phyloP scores from a whole-genome alignment of 1,140 invertebrate genomes.

The Sarcophaga peregrina region DNA sequence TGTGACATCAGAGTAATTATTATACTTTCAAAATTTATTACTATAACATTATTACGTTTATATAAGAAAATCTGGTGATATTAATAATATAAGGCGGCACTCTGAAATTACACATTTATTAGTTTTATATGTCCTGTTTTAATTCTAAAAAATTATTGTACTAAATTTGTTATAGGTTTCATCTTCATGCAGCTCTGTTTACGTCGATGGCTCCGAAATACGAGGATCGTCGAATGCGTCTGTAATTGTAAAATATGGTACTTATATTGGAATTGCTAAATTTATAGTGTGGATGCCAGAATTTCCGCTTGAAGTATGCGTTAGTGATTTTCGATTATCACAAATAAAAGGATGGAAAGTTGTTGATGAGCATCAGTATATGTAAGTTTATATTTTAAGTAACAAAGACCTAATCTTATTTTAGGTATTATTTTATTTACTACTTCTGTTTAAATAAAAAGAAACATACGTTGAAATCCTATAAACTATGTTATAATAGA shows the following conservation, averaged over 20 bases:
- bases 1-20: too few relatives aligned
- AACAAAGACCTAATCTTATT: background rate
- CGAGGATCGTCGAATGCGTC: constrained; percentile 94
- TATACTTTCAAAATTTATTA: too few relatives aligned
- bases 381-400: constrained; percentile 60
- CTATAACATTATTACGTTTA: too few relatives aligned
- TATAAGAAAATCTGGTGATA: too few relatives aligned
- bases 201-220: constrained; percentile 96
- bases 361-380: constrained; percentile 75
- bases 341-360: constrained; percentile 91
- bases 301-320: constrained; percentile 88
- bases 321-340: constrained; percentile 88
- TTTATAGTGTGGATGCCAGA: constrained; percentile 98
- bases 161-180: constrained; percentile 77
- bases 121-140: background rate
- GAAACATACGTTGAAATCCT: too few relatives aligned
- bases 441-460: too few relatives aligned
- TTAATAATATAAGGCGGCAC: too few relatives aligned
- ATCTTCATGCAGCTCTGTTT: constrained; percentile 94
- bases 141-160: background rate
- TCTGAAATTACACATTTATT: background rate
- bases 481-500: too few relatives aligned
- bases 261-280: constrained; percentile 85
- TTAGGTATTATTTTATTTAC: too few relatives aligned
- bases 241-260: constrained; percentile 92